phyloP scores from a whole-genome alignment of 2,888 invertebrate species.

The Gisinianus flammeolus region DNA sequence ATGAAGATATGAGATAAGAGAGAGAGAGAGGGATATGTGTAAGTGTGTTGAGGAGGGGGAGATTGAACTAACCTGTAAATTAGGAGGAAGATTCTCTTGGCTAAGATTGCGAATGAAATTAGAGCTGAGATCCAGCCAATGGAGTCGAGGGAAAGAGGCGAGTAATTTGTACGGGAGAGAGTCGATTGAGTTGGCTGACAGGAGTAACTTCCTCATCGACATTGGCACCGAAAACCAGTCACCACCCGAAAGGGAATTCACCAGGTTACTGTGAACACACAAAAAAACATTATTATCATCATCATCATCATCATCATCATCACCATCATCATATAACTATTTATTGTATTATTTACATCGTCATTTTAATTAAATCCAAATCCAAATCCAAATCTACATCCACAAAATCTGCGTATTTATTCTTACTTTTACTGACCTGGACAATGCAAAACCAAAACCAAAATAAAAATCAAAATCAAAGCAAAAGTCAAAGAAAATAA shows the following conservation, averaged over 20 bases:
- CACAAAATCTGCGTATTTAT: no score
- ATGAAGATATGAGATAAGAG: constrained; percentile 3
- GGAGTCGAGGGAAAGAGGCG: constrained; percentile 53
- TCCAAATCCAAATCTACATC: no score
- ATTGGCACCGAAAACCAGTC: constrained; percentile 56
- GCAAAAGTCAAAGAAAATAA: no score
- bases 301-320: no score
- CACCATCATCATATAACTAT: no score
- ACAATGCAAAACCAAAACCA: no score
- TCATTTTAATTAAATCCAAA: no score
- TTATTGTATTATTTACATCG: no score
- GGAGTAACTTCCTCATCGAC: constrained; percentile 55
- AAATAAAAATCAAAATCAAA: no score
- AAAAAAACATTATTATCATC: no score
- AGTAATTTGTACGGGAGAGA: constrained; percentile 55
- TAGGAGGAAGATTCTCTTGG: constrained; percentile 52
- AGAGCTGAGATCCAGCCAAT: constrained; percentile 57
- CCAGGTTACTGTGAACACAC: constrained; percentile 50
- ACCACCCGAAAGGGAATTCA: constrained; percentile 51
- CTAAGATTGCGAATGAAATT: constrained; percentile 57
- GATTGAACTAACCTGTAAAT: constrained; percentile 54
- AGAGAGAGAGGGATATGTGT: constrained; percentile 6
- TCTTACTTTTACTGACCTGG: no score
- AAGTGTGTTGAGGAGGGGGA: constrained; percentile 20
- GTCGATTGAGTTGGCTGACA: constrained; percentile 56